Conservation (phyloP, 2,113 vertebrate species). For the Elephantulus edwardii region DNA sequence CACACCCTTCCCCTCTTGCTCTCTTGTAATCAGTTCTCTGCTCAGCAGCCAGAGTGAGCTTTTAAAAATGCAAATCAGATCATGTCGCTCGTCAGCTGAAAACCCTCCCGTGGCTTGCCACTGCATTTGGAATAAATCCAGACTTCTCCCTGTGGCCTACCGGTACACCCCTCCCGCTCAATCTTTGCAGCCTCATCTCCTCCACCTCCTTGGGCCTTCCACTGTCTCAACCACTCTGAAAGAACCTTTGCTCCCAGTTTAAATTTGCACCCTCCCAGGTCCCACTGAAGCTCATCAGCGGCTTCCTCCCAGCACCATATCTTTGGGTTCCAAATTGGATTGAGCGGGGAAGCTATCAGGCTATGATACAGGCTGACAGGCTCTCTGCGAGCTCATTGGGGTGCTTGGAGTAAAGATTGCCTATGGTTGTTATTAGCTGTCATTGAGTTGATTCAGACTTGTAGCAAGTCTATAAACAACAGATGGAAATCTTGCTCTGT, state of each 20-base stretch:
- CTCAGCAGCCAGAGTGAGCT: not conserved
- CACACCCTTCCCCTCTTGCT: not conserved
- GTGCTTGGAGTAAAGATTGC: not conserved
- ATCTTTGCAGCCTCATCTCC: not conserved
- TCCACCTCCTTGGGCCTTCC: not conserved
- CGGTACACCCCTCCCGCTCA: not conserved
- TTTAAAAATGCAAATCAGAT: conserved; percentile 54
- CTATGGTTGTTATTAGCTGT: too few relatives aligned
- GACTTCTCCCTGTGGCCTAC: not conserved
- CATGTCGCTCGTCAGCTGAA: not conserved
- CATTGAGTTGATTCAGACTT: too few relatives aligned
- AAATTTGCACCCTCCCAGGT: not conserved
- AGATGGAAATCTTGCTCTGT: too few relatives aligned
- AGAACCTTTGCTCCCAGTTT: not conserved
- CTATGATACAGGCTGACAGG: not conserved
- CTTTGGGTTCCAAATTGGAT: not conserved
- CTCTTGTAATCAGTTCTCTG: not conserved
- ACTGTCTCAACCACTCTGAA: not conserved
- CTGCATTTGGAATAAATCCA: conserved; percentile 21
- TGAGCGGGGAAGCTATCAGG: not conserved
- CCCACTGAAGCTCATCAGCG: not conserved
- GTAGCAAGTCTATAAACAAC: too few relatives aligned
- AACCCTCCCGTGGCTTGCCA: conserved; percentile 1
- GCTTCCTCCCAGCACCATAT: not conserved
- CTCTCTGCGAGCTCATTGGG: not conserved